These are phyloP conservation scores for Steatornis caripensis DNA, from an alignment of 2,113 vertebrate species.

Conservation along the genomic window DNA sequence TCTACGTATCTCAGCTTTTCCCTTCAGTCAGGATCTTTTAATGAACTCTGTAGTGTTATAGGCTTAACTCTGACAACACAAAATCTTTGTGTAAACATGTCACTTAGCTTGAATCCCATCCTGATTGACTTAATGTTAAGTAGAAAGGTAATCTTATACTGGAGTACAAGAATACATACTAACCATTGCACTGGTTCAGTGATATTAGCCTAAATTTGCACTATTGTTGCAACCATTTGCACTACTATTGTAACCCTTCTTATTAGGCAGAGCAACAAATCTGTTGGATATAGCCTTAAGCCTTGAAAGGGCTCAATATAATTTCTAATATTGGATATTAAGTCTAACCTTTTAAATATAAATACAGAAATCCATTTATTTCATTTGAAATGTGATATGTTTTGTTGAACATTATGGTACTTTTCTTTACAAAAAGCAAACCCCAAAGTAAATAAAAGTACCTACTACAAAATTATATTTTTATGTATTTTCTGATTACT, in stretches of 20 bases:
- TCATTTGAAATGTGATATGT: background rate
- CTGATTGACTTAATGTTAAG: background rate
- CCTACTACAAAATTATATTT: background rate
- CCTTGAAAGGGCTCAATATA: background rate
- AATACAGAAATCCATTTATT: background rate
- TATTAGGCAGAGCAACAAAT: background rate
- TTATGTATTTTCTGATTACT: background rate
- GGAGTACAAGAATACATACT: background rate
- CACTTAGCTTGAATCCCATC: background rate
- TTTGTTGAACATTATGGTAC: rapidly evolving
- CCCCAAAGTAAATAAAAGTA: background rate
- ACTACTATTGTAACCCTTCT: background rate
- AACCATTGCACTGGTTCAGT: background rate
- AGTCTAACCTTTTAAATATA: background rate
- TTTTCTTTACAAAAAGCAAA: background rate
- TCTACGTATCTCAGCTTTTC: background rate
- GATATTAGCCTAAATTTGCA: background rate
- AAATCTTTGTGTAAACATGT: background rate
- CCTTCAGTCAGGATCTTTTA: background rate
- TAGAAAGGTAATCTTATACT: background rate
- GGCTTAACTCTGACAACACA: background rate
- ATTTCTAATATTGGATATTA: background rate
- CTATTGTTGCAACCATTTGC: background rate
- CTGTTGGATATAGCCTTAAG: background rate
- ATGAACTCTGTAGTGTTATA: background rate